phyloP scores from a whole-genome alignment of 2,797 vertebrate species.

The Stomatorhinus walkeri region DNA sequence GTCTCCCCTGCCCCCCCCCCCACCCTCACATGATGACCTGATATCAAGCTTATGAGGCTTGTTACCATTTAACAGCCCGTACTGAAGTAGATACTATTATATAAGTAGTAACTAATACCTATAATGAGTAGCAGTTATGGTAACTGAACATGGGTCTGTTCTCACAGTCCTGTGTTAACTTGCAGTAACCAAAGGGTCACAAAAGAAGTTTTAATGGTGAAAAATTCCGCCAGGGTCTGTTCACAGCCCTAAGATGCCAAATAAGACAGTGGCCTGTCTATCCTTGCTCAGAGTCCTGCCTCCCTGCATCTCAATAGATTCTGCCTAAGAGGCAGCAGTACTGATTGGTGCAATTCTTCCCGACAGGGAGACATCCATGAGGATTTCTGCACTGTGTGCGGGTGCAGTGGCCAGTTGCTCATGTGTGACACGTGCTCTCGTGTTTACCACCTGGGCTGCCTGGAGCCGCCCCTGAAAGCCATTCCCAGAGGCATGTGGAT shows the following conservation, averaged over 20 bases:
- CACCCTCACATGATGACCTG: background rate
- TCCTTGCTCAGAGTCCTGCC: constrained; percentile 37
- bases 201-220: background rate
- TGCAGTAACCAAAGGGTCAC: background rate
- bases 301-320: constrained; percentile 43
- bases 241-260: constrained; percentile 14
- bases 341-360: constrained; percentile 77
- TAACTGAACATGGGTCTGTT: background rate
- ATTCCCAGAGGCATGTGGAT: constrained; percentile 99
- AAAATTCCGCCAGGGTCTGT: constrained; percentile 33
- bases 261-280: constrained; percentile 6
- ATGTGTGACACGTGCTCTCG: constrained; percentile 99
- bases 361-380: constrained; percentile 98
- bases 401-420: constrained; percentile 99
- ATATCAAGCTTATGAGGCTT: background rate
- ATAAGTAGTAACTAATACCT: background rate
- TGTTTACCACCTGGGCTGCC: constrained; percentile 98
- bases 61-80: background rate
- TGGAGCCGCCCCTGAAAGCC: constrained; percentile 98
- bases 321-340: constrained; percentile 53
- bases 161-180: background rate
- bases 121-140: background rate
- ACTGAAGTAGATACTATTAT: background rate
- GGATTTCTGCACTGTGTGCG: constrained; percentile 99
- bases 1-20: constrained; percentile 40